These are phyloP conservation scores for Morone saxatilis DNA, from an alignment of 2,113 vertebrate species.

Conservation along the genomic window DNA sequence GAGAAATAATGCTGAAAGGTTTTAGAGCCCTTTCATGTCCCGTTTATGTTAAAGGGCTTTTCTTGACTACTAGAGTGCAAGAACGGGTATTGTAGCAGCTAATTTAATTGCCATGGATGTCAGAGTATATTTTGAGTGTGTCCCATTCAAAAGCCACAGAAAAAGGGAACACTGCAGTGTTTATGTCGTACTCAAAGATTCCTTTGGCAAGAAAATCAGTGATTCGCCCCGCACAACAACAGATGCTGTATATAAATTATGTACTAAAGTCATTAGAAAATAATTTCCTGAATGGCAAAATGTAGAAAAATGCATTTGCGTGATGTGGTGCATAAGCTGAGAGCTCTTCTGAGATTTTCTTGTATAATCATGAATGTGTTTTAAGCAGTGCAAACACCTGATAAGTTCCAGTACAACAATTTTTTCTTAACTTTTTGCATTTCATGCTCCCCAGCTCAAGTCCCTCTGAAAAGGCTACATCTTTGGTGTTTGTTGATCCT, in stretches of 20 bases:
- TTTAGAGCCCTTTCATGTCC: conserved; percentile 65
- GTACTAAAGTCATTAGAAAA: conserved; percentile 79
- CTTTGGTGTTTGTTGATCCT: conserved; percentile 69
- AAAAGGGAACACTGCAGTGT: conserved; percentile 49
- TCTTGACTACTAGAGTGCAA: conserved; percentile 25
- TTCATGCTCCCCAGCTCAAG: conserved; percentile 25
- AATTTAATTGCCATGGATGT: conserved; percentile 70
- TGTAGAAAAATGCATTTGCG: conserved; percentile 14
- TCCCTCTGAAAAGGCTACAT: conserved; percentile 20
- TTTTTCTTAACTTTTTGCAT: conserved; percentile 48
- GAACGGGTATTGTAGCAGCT: conserved; percentile 51
- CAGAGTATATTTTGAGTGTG: conserved; percentile 50
- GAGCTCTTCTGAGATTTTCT: conserved; percentile 5
- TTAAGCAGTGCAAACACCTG: conserved; percentile 39
- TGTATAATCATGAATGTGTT: not conserved
- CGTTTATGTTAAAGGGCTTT: conserved; percentile 48
- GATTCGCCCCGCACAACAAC: conserved; percentile 70
- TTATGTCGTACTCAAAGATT: conserved; percentile 65
- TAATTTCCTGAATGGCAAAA: conserved; percentile 73
- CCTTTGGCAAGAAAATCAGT: conserved; percentile 71
- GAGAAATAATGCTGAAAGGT: conserved; percentile 64
- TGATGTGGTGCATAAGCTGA: conserved; percentile 26
- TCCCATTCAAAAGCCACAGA: conserved; percentile 35
- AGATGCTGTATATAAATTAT: conserved; percentile 82
- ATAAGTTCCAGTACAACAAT: conserved; percentile 38